Base-by-base conservation (phyloP, 2,888 invertebrate species). In the Platypus cylindrus region DNA sequence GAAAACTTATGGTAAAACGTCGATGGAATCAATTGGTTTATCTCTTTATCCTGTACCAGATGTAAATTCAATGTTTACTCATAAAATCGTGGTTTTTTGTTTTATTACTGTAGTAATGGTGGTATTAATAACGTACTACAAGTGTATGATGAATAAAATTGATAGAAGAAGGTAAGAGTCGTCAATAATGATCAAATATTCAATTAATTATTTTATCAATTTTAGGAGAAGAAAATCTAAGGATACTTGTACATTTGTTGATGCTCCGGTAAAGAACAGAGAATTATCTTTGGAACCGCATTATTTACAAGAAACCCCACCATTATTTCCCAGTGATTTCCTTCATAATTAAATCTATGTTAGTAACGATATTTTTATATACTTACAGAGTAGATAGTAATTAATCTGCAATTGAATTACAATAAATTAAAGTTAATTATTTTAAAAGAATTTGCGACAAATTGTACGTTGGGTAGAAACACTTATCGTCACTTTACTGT, bases 261-360 rank as follows among this genome's bases (percentile, higher is more conserved):
- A 36, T 5, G 31, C 27, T 5, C n/a, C 30, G 3, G 37, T 39
- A 24, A 40, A 39, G 13, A 24, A 35, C 3, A 47, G 42, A 25
- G 33, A 41, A 29, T 17, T 40, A 7, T 43, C 44, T 16, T 22
- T 49, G 13, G 29, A 35, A 9, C 46, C 45, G 8, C 47, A 48
- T 32, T 44, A 46, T 38, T 35, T 48, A 13, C 49, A 50, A 43
- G 46, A 47, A 28, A 35, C 39, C 5, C 49, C 49, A 12, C 34
- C 47, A 5, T 29, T 48, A 3, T 49, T 49, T 30, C 23, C 9
- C 7, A 35, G 17, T 13, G 40, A 40, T 17, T 40, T 36, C 24
- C 38, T 33, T 3, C n/a, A n/a, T n/a, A n/a, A n/a, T n/a, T n/a
- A n/a, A n/a, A n/a, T n/a, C n/a, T n/a, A n/a, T n/a, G n/a, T n/a